Evolutionary conservation across 2,888 invertebrate species (phyloP), one percentile per base, ranked within the genome.

Genomic region (Urechis unicinctus): DNA sequence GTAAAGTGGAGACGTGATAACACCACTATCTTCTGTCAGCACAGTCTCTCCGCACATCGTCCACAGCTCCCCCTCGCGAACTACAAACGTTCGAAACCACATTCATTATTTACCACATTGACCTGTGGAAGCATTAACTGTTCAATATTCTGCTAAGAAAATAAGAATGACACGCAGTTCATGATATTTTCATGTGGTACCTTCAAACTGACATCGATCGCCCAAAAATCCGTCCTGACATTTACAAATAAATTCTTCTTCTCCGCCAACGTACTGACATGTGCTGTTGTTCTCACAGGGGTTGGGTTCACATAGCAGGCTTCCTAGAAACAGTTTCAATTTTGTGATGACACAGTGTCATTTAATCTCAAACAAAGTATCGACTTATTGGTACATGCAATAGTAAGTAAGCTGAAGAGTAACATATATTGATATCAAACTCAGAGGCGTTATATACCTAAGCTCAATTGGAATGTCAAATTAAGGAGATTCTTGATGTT

Each of bases 1-100:
- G 49, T 58, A 61, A 6, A 61, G 58, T 9, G 61, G 61, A 22
- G 61, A 61, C 2, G 55, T 53, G 17, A 61, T 55, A 9, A 56
- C 53, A 13, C 61, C 61, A 13, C 25, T 22, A n/a, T 17, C 26
- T 22, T 21, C 24, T 22, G 54, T 60, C 25, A 55, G 30, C 6
- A 17, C 6, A 1, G 55, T 52, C 3, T 60, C 57, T 1, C 60
- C 61, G 44, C 61, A 61, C 9, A 28, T 41, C 5, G 57, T 54
- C 61, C 61, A 61, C 2, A 25, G 5, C 42, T 13, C 44, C 9
- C 52, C 52, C 28, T 22, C 25, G 4, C 6, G 6, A 4, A 48
- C 48, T 48, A 45, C 22, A 21, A 45, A 6, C 36, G 9, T 6
- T 36, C 9, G 13, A 36, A 36, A n/a, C n/a, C n/a, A n/a, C n/a